Evolutionary conservation across 2,888 invertebrate genomes (phyloP).

Genomic region (Punctoribates punctum): DNA sequence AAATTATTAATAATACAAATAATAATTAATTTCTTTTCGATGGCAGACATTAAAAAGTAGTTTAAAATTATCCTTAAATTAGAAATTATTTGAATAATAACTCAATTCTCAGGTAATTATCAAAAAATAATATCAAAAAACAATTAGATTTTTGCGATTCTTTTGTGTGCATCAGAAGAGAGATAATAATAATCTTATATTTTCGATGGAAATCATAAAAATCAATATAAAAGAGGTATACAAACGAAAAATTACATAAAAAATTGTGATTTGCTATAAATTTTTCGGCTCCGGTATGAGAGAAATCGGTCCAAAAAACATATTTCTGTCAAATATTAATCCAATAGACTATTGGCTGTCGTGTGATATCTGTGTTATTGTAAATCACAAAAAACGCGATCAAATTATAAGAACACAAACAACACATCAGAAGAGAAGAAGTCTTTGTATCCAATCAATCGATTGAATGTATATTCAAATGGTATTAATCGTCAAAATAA

Average conservation of each 20-base stretch:
- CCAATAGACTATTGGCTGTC: no score
- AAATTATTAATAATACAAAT: not conserved
- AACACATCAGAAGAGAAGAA: no score
- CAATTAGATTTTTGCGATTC: not conserved
- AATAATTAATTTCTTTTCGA: no score
- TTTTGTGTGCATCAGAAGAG: conserved; percentile 23
- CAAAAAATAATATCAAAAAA: conserved; percentile 2
- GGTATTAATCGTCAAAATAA: not conserved
- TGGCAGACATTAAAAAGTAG: no score
- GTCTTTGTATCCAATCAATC: no score
- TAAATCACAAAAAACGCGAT: no score
- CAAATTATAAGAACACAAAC: no score
- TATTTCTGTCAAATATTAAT: no score
- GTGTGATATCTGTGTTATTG: no score
- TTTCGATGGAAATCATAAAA: conserved; percentile 1
- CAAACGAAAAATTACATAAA: not conserved
- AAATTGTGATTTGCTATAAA: conserved; percentile 14
- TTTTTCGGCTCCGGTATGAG: not conserved
- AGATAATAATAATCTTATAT: not conserved
- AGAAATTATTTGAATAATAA: not conserved
- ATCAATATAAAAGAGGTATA: not conserved
- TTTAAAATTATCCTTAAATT: not conserved
- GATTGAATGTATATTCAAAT: no score
- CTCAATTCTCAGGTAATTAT: not conserved
- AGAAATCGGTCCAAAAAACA: no score